Evolutionary conservation across 2,888 invertebrate genomes (phyloP).

Genomic region (Apamea sordens): DNA sequence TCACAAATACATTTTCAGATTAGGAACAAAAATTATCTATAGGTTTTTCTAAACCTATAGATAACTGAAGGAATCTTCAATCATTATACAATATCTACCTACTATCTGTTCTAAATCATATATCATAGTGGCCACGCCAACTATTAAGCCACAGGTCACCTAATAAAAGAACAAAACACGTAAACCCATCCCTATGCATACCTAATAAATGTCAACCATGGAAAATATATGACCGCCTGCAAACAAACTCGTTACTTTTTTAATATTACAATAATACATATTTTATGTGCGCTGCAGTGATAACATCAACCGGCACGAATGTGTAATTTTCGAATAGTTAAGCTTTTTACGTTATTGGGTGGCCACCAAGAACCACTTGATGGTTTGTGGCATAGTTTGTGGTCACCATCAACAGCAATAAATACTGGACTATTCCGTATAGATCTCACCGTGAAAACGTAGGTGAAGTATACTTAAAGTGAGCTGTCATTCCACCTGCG

Average conservation of each 20-base stretch:
- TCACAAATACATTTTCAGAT: not conserved
- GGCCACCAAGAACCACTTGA: not conserved
- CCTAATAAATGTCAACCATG: conserved; percentile 36
- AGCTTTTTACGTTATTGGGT: conserved; percentile 4
- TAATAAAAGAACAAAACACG: conserved; percentile 20
- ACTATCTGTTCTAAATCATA: conserved; percentile 3
- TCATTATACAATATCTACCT: too few relatives aligned
- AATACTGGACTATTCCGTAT: not conserved
- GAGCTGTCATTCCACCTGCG: too few relatives aligned
- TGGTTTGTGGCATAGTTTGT: too few relatives aligned
- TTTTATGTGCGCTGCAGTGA: conserved; percentile 22
- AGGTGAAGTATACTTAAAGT: not conserved
- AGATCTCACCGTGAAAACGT: not conserved
- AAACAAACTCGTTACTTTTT: conserved; percentile 35
- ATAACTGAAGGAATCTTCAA: not conserved
- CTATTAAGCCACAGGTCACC: conserved; percentile 2
- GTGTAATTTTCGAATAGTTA: conserved; percentile 23
- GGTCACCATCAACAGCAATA: not conserved
- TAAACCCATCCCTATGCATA: conserved; percentile 27
- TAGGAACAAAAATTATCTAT: not conserved
- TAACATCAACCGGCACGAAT: conserved; percentile 37
- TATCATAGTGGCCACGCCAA: conserved; percentile 4
- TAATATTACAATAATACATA: conserved; percentile 36
- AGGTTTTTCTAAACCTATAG: not conserved
- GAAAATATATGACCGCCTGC: conserved; percentile 31